Evolutionary conservation across 2,797 vertebrate species (phyloP).

Genomic region (Coluber constrictor): DNA sequence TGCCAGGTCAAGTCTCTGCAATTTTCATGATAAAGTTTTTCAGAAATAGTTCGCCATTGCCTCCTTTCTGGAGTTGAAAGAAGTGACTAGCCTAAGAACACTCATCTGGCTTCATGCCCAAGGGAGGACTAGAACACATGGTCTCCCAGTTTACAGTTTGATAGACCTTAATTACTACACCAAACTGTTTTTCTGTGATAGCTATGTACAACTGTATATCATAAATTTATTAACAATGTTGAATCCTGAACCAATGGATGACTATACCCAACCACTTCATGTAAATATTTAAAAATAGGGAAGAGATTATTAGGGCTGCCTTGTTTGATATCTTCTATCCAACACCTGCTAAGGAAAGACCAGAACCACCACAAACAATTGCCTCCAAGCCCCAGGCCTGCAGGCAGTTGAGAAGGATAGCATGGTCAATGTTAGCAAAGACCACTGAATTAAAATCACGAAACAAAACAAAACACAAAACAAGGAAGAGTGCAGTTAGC

Average conservation of each 20-base stretch:
- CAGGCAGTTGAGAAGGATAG: neutral
- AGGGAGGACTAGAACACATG: neutral
- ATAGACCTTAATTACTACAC: neutral
- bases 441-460: neutral
- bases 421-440: neutral
- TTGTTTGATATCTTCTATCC: neutral
- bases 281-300: neutral
- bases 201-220: neutral
- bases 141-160: neutral
- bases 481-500: neutral
- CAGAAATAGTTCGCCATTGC: neutral
- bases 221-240: neutral
- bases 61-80: neutral
- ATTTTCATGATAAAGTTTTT: neutral
- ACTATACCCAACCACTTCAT: neutral
- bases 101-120: neutral
- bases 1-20: neutral
- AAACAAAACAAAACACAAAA: neutral
- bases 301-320: neutral
- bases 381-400: neutral
- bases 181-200: neutral
- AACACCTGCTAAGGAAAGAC: neutral
- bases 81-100: neutral
- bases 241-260: neutral
- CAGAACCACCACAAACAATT: neutral